Evolutionary conservation across 30 jellyfish, hydroid and myxozoan species (phyloP).

Genomic region (Hydra vulgaris): DNA sequence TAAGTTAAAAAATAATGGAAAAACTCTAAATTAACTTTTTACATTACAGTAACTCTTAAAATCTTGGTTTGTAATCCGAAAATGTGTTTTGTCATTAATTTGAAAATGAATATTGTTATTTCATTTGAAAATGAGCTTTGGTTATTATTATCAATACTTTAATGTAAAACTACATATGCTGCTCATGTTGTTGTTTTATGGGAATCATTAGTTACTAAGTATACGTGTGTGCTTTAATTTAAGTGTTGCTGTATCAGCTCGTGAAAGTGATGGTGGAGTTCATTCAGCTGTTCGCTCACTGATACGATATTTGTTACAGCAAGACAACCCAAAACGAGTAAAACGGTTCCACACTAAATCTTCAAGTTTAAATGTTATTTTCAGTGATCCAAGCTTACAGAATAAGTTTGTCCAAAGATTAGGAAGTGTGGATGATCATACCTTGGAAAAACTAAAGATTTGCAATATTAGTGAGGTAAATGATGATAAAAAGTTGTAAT

Average conservation of each 20-base stretch:
- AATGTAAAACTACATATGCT: too few species aligned
- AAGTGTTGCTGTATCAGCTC: conserved; percentile 92
- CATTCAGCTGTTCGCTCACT: conserved; percentile 87
- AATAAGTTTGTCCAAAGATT: conserved; percentile 47
- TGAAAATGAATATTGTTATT: too few species aligned
- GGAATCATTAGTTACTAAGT: too few species aligned
- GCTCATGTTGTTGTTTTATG: too few species aligned
- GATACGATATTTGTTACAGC: conserved; percentile 62
- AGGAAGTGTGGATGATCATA: conserved; percentile 89
- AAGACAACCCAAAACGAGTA: conserved; percentile 30
- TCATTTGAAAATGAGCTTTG: too few species aligned
- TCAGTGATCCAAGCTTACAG: conserved; percentile 46
- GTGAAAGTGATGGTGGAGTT: conserved; percentile 97
- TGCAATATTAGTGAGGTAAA: conserved; percentile 58
- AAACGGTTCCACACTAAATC: conserved; percentile 3
- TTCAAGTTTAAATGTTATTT: conserved; percentile 14
- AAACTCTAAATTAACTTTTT: too few species aligned
- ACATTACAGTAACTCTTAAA: too few species aligned
- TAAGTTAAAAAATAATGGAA: too few species aligned
- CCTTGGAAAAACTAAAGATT: conserved; percentile 40
- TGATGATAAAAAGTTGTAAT: neutral
- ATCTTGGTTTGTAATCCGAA: too few species aligned
- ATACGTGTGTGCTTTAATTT: too few species aligned
- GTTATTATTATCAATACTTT: too few species aligned
- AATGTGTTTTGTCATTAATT: too few species aligned